These are phyloP conservation scores for Acheta domesticus DNA, from an alignment of 2,888 invertebrate species.

Conservation along the genomic window DNA sequence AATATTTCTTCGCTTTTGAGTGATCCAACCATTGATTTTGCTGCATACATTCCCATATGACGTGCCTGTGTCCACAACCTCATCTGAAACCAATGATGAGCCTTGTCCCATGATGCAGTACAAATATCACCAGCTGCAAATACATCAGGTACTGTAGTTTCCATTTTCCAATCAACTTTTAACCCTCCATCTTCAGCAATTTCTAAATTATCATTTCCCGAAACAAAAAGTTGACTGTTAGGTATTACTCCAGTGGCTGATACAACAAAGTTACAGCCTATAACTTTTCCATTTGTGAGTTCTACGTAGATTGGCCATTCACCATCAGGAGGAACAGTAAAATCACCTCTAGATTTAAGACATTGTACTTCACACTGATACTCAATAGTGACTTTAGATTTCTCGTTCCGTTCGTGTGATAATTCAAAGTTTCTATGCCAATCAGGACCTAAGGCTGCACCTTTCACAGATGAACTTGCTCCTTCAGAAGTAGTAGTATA, in stretches of 20 bases:
- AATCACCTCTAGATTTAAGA: slow-evolving; percentile 44
- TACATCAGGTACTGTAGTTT: slow-evolving; percentile 71
- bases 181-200: slow-evolving; percentile 75
- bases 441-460: slow-evolving; percentile 95
- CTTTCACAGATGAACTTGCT: slow-evolving; percentile 52
- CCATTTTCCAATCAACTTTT: slow-evolving; percentile 78
- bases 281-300: slow-evolving; percentile 66
- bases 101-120: slow-evolving; percentile 70
- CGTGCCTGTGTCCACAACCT: slow-evolving; percentile 96
- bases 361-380: slow-evolving; percentile 48
- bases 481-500: slow-evolving; percentile 56
- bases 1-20: slow-evolving; percentile 60
- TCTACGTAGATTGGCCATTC: slow-evolving; percentile 69
- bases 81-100: slow-evolving; percentile 90
- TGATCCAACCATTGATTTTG: slow-evolving; percentile 76
- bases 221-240: slow-evolving; percentile 46
- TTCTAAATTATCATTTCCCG: slow-evolving; percentile 44
- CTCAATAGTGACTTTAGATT: slow-evolving; percentile 48
- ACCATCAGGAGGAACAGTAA: slow-evolving; percentile 41
- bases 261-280: slow-evolving; percentile 85
- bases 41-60: slow-evolving; percentile 95
- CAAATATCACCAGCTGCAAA: slow-evolving; percentile 97
- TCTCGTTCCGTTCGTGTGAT: slow-evolving; percentile 48
- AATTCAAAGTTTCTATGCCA: slow-evolving; percentile 77
- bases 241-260: slow-evolving; percentile 93